Percentiles rank a stretch among this genome's conserved stretches.
These are phyloP conservation scores for Dimorphilus gyrociliatus DNA, from an alignment of 2,888 invertebrate genomes.

Conservation along the genomic window DNA sequence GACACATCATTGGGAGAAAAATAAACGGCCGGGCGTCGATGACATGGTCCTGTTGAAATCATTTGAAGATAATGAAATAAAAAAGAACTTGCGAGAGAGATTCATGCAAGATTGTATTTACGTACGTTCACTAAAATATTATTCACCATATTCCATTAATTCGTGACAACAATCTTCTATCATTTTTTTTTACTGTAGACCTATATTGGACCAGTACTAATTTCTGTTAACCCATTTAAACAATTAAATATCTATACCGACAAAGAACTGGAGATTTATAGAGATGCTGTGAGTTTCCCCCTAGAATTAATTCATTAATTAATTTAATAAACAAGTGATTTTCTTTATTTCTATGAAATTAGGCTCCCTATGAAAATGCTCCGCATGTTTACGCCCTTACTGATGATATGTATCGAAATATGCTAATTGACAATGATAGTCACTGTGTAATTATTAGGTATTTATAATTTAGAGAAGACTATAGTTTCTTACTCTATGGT, in stretches of 20 bases:
- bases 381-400: slow-evolving; percentile 53
- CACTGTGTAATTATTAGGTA: slow-evolving; percentile 56
- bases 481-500: not conserved
- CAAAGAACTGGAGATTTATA: slow-evolving; percentile 42
- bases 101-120: slow-evolving; percentile 51
- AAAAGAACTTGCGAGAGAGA: slow-evolving; percentile 50
- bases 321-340: too few relatives aligned
- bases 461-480: slow-evolving; percentile 1
- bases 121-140: slow-evolving; percentile 37
- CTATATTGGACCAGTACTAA: slow-evolving; percentile 49
- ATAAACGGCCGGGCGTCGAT: slow-evolving; percentile 51
- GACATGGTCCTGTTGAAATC: slow-evolving; percentile 53
- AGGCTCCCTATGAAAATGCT: slow-evolving; percentile 54
- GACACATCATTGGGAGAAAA: slow-evolving; percentile 52
- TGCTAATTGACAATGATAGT: slow-evolving; percentile 52
- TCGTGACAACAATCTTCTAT: slow-evolving; percentile 1
- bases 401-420: slow-evolving; percentile 55
- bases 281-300: slow-evolving; percentile 36
- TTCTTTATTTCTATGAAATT: too few relatives aligned
- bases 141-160: not conserved
- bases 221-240: slow-evolving; percentile 50
- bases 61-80: slow-evolving; percentile 47
- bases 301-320: too few relatives aligned
- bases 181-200: slow-evolving; percentile 38
- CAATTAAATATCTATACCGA: slow-evolving; percentile 49